A percentile compares a stretch with the other conserved stretches of the same genome.
phyloP scores from a whole-genome alignment of 2,113 vertebrate genomes.

The Rissa tridactyla region DNA sequence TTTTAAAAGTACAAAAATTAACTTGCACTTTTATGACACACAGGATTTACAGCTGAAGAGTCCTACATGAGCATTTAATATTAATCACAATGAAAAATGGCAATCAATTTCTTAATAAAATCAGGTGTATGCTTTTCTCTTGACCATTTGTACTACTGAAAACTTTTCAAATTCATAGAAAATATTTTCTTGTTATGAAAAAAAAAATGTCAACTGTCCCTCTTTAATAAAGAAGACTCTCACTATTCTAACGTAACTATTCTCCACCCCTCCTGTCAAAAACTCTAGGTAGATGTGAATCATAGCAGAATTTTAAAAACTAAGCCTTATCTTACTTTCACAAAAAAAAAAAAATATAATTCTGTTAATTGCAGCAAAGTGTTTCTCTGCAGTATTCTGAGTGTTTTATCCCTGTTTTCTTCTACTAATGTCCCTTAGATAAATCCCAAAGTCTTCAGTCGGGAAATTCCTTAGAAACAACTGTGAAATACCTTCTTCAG shows the following conservation, averaged over 20 bases:
- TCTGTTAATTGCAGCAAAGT: not conserved
- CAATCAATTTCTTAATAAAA: not conserved
- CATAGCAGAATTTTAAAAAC: not conserved
- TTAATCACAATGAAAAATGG: not conserved
- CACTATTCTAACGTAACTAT: not conserved
- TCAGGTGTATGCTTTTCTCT: not conserved
- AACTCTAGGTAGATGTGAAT: not conserved
- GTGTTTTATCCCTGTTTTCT: not conserved
- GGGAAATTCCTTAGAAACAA: constrained; percentile 8
- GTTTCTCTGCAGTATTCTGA: too few relatives aligned
- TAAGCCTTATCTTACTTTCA: not conserved
- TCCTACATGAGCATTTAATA: not conserved
- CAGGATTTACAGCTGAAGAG: not conserved
- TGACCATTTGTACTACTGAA: not conserved
- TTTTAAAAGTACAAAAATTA: not conserved
- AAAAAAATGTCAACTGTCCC: not conserved
- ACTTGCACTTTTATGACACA: not conserved
- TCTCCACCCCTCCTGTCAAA: not conserved
- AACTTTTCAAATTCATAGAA: not conserved
- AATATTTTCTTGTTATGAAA: not conserved
- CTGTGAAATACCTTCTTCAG: not conserved
- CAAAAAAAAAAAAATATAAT: not conserved
- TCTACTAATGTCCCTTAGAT: not conserved
- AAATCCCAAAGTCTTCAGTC: not conserved
- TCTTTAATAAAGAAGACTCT: not conserved